These are phyloP conservation scores for Eudyptes chrysolophus DNA, from an alignment of 2,113 vertebrate genomes.

Conservation along the genomic window DNA sequence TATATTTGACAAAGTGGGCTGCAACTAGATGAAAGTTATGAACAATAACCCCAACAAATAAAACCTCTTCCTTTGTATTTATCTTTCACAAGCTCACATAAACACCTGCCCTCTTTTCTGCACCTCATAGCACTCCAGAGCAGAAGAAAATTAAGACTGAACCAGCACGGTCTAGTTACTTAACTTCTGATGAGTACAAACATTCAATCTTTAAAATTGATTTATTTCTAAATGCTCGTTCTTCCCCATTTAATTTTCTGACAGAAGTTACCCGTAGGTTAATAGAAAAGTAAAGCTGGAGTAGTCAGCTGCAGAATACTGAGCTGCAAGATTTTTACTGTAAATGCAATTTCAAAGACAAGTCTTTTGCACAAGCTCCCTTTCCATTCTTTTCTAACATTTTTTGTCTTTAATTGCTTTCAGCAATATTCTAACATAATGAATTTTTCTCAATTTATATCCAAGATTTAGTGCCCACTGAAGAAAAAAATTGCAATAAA, in stretches of 20 bases:
- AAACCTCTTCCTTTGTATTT: not conserved
- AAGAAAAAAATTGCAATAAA: slow-evolving; percentile 13
- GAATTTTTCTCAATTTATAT: slow-evolving; percentile 9
- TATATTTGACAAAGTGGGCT: not conserved
- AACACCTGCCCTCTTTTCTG: not conserved
- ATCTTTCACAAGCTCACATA: not conserved
- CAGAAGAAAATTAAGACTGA: not conserved
- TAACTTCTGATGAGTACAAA: slow-evolving; percentile 47
- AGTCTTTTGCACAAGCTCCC: not conserved
- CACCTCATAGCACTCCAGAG: not conserved
- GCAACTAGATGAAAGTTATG: not conserved
- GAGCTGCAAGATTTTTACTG: slow-evolving; percentile 47
- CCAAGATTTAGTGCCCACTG: not conserved
- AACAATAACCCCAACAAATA: not conserved
- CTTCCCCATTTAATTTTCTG: slow-evolving; percentile 70
- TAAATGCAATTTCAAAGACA: slow-evolving; percentile 44
- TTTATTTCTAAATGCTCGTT: slow-evolving; percentile 62
- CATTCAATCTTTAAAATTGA: slow-evolving; percentile 39
- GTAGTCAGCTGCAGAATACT: slow-evolving; percentile 21
- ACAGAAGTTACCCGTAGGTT: slow-evolving; percentile 67
- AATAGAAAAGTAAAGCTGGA: slow-evolving; percentile 56
- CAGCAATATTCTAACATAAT: slow-evolving; percentile 38
- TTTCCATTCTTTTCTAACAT: slow-evolving; percentile 24
- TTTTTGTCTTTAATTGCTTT: slow-evolving; percentile 56
- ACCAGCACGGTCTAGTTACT: slow-evolving; percentile 29